Conservation (phyloP, 2,113 vertebrate genomes). For the Furnarius figulus region DNA sequence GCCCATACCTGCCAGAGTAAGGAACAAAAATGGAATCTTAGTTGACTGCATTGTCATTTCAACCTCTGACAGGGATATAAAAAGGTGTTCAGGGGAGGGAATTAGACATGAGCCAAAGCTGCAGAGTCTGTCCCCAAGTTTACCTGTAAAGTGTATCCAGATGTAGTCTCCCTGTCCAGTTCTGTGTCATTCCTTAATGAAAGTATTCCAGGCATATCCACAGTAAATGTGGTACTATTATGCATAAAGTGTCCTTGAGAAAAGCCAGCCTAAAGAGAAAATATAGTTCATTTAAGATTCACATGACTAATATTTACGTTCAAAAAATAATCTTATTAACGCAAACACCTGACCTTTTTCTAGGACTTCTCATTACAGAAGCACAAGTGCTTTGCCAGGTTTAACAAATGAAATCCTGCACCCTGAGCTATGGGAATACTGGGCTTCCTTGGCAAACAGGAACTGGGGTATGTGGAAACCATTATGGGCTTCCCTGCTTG, state of each 20-base stretch:
- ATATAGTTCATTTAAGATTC: not conserved
- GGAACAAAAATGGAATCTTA: not conserved
- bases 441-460: not conserved
- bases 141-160: conserved; percentile 75
- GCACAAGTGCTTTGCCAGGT: not conserved
- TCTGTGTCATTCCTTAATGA: conserved; percentile 66
- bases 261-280: conserved; percentile 70
- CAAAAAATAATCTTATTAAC: not conserved
- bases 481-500: not conserved
- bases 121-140: not conserved
- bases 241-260: conserved; percentile 74
- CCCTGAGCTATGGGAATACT: not conserved
- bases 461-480: not conserved
- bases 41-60: not conserved
- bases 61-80: not conserved
- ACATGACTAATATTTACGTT: not conserved
- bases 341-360: not conserved
- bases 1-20: conserved; percentile 74
- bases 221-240: conserved; percentile 68
- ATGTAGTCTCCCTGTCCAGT: conserved; percentile 78
- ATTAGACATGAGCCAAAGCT: not conserved
- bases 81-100: not conserved
- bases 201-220: conserved; percentile 72
- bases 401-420: not conserved
- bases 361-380: not conserved